Evolutionary conservation across 2,888 invertebrate species (phyloP).

Genomic region (Polietes domitor): DNA sequence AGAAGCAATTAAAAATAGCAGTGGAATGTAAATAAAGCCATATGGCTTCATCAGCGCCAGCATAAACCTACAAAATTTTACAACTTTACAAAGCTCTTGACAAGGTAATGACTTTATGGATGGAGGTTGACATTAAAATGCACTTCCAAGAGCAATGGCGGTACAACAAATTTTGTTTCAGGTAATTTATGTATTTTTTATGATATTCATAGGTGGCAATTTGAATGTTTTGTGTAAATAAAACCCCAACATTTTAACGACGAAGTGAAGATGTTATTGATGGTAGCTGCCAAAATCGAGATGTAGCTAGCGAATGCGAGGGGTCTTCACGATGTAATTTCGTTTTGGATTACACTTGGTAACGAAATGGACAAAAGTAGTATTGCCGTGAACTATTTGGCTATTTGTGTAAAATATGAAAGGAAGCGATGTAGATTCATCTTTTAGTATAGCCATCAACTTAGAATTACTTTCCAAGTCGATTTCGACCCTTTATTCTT

Average conservation of each 20-base stretch:
- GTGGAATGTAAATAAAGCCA: slow-evolving; percentile 5
- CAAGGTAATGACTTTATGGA: slow-evolving; percentile 8
- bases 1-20: neutral
- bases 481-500: too few relatives aligned
- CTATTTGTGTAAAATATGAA: too few relatives aligned
- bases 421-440: too few relatives aligned
- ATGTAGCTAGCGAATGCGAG: neutral
- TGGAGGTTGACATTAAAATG: neutral
- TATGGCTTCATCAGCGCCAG: neutral
- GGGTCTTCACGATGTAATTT: neutral
- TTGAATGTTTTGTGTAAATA: neutral
- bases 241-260: neutral
- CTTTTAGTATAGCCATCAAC: too few relatives aligned
- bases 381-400: too few relatives aligned
- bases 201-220: slow-evolving; percentile 24
- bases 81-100: neutral
- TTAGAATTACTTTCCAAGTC: too few relatives aligned
- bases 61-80: slow-evolving; percentile 8
- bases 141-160: neutral
- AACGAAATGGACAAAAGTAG: too few relatives aligned
- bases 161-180: neutral
- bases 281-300: neutral
- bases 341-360: too few relatives aligned
- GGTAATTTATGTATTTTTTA: slow-evolving; percentile 22
- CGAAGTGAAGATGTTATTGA: neutral